Base-by-base conservation (phyloP, 1,140 invertebrate species). In the Drosophila lowei region DNA sequence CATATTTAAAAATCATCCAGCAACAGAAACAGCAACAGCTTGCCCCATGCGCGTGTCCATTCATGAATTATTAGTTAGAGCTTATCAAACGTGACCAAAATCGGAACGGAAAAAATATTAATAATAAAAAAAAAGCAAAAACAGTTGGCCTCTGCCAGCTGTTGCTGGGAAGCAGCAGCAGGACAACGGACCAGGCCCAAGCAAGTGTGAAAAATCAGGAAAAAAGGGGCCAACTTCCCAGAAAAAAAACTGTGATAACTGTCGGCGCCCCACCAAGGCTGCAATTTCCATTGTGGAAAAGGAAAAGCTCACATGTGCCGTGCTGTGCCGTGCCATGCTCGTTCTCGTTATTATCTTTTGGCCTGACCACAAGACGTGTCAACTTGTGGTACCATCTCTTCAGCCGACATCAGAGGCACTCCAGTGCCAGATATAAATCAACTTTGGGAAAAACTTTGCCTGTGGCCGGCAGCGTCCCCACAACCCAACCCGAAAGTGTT, bases 81-180 rank as follows among this genome's bases (percentile, higher is more conserved):
- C 81, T 85, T 85, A 85, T 85, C 81, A 85, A 85, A 85, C 81
- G 81, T 85, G 81, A 85, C 81, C 77, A 74, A 85, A 85, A 77
- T 85, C 54, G 53, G 18, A 80, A 71, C 62, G 68, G 72, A 64
- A 73, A 64, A 56, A 56, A 56, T 44, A 77, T 75, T 85, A 86
- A 85, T 85, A 79, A 86, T 50, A 70, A 38, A 38, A 13, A 54
- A 67, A 48, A 49, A 6, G 48, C 42, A 42, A 25, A 41, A 34
- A 56, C 58, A 68, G 59, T 46, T 54, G 63, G 52, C 56, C 46
- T 38, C 56, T 58, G 74, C 56, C 81, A 80, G 77, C 77, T 85
- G 79, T 63, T 84, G 72, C 68, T 80, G 73, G 21, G 47, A 57
- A 42, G 9, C 28, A 30, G 9, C 9, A 34, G 30, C 30, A 34